phyloP scores from a whole-genome alignment of 2,797 vertebrate genomes.

The Tinamus major region DNA sequence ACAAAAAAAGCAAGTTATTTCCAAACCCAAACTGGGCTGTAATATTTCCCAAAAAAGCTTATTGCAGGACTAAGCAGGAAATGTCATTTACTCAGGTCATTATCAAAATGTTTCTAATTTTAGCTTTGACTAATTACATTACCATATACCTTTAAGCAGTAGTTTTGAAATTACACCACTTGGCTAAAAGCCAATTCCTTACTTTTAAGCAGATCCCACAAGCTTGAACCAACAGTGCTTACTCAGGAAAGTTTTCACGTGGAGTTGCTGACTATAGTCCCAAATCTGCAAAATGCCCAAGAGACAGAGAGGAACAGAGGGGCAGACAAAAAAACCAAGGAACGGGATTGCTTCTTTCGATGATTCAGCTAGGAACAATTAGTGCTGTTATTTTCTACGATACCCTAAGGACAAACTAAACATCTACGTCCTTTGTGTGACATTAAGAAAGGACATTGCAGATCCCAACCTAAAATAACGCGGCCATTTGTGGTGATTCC shows the following conservation, averaged over 20 bases:
- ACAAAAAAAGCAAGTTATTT: neutral
- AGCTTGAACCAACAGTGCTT: constrained; percentile 8
- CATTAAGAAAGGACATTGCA: neutral
- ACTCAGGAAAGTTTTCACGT: neutral
- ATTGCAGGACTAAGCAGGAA: neutral
- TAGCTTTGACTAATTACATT: constrained; percentile 29
- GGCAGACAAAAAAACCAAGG: no score
- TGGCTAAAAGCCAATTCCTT: constrained; percentile 1
- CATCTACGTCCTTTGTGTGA: neutral
- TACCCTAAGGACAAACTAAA: constrained; percentile 4
- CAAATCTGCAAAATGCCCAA: neutral
- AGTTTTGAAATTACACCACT: neutral
- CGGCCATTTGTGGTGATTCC: neutral
- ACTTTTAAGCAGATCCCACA: constrained; percentile 29
- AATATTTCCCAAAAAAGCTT: neutral
- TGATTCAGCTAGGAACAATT: constrained; percentile 1
- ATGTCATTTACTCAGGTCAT: constrained; percentile 10
- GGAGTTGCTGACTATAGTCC: constrained; percentile 10
- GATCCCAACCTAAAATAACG: neutral
- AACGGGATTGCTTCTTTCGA: neutral
- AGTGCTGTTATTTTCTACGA: neutral
- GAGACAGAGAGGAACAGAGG: neutral
- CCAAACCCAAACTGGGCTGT: neutral
- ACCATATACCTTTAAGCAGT: neutral
- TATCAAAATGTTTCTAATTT: constrained; percentile 3